phyloP scores from a whole-genome alignment of 2,113 vertebrate species.

The Empidonax traillii region DNA sequence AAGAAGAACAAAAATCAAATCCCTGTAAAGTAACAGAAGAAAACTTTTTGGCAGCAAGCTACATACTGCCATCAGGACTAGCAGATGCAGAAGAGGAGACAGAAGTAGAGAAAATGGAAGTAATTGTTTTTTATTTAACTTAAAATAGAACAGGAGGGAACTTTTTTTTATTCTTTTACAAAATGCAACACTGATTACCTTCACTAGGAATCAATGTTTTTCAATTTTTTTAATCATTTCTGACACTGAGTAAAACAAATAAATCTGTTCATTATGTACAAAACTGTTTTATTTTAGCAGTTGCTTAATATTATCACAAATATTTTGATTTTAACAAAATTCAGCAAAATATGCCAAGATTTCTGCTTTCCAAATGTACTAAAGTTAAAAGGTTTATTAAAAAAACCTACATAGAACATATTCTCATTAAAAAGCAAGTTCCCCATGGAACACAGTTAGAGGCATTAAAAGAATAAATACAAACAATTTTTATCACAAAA shows the following conservation, averaged over 20 bases:
- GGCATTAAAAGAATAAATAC: not conserved
- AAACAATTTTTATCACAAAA: not conserved
- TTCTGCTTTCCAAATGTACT: not conserved
- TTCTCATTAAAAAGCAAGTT: not conserved
- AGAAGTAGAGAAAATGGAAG: conserved; percentile 17
- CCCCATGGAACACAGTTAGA: not conserved
- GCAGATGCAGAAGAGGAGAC: conserved; percentile 14
- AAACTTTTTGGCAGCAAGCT: not conserved
- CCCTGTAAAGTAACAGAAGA: not conserved
- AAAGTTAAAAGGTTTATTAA: not conserved
- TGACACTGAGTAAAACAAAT: conserved; percentile 34
- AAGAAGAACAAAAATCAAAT: not conserved
- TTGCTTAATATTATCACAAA: conserved; percentile 21
- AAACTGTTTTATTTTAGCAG: not conserved
- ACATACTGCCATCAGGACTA: not conserved
- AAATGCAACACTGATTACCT: not conserved
- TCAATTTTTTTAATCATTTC: conserved; percentile 13
- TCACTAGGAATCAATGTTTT: not conserved
- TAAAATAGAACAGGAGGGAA: not conserved
- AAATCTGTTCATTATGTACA: conserved; percentile 32
- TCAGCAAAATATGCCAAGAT: not conserved
- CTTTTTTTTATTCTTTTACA: not conserved
- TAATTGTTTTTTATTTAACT: not conserved
- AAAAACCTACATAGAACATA: not conserved
- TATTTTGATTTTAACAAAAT: conserved; percentile 39